phyloP scores from a whole-genome alignment of 2,888 invertebrate genomes.

The Conus canariensis region DNA sequence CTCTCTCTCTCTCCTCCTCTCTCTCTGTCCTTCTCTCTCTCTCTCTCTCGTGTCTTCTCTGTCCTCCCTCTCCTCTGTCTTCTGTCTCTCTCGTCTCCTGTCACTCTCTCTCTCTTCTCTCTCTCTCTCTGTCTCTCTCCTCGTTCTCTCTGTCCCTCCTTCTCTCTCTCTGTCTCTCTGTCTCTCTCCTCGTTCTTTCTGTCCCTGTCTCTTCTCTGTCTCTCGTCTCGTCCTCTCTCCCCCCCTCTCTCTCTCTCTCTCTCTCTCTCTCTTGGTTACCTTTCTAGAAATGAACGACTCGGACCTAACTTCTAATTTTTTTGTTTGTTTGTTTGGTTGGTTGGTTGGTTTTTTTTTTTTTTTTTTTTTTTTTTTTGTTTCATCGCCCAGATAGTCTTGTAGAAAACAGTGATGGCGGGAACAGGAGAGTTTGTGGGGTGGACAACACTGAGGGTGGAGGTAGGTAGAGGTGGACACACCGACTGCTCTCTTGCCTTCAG shows the following conservation, averaged over 20 bases:
- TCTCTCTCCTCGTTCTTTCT: background rate
- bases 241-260: constrained; percentile 3
- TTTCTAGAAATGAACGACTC: no score
- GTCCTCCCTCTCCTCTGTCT: background rate
- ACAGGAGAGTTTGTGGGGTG: no score
- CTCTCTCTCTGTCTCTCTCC: constrained; percentile 8
- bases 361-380: no score
- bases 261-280: background rate
- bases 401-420: no score
- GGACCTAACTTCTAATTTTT: no score
- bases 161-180: background rate
- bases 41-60: background rate
- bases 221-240: background rate
- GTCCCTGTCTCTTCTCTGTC: background rate
- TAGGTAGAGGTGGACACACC: no score
- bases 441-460: no score
- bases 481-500: no score
- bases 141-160: constrained; percentile 10
- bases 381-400: no score
- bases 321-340: no score
- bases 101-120: background rate
- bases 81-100: background rate
- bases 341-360: no score
- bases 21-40: background rate
- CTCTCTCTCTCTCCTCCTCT: background rate